Percentiles rank a stretch among this genome's conserved stretches.
Evolutionary conservation across 2,888 invertebrate genomes (phyloP).

Genomic region (Himalopsyche anomala): DNA sequence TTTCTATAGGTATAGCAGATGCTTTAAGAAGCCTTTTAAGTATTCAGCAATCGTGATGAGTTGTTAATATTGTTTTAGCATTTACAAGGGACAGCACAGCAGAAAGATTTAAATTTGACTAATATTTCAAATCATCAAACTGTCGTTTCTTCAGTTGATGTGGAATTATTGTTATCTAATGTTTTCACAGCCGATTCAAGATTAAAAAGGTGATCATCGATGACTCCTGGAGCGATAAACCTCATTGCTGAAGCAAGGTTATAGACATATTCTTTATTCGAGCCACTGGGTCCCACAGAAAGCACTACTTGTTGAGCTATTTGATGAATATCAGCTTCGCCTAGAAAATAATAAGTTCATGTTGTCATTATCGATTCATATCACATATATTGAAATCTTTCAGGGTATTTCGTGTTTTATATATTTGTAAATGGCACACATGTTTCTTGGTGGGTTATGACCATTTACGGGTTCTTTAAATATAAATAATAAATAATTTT

Average conservation of each 20-base stretch:
- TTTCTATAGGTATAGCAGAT: too few relatives aligned
- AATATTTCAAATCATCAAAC: neutral
- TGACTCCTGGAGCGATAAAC: slow-evolving; percentile 81
- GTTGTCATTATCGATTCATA: too few relatives aligned
- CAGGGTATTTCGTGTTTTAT: too few relatives aligned
- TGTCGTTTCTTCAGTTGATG: slow-evolving; percentile 2
- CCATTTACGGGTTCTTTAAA: too few relatives aligned
- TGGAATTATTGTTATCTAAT: slow-evolving; percentile 66
- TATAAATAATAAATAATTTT: too few relatives aligned
- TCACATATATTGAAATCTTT: too few relatives aligned
- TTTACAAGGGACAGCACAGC: neutral
- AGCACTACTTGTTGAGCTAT: slow-evolving; percentile 88
- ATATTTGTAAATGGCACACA: too few relatives aligned
- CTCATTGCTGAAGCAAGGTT: slow-evolving; percentile 89
- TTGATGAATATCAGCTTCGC: slow-evolving; percentile 83
- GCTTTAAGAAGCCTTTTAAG: too few relatives aligned
- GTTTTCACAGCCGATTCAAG: slow-evolving; percentile 80
- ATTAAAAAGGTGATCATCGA: slow-evolving; percentile 86
- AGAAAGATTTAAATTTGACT: slow-evolving; percentile 1
- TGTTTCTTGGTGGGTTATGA: too few relatives aligned
- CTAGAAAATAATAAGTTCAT: slow-evolving; percentile 70
- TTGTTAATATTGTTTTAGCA: neutral
- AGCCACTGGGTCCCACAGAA: slow-evolving; percentile 89
- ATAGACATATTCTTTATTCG: slow-evolving; percentile 94
- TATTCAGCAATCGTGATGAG: too few relatives aligned